These are phyloP conservation scores for Ostrea edulis DNA, from an alignment of 1,140 invertebrate species.

Conservation along the genomic window DNA sequence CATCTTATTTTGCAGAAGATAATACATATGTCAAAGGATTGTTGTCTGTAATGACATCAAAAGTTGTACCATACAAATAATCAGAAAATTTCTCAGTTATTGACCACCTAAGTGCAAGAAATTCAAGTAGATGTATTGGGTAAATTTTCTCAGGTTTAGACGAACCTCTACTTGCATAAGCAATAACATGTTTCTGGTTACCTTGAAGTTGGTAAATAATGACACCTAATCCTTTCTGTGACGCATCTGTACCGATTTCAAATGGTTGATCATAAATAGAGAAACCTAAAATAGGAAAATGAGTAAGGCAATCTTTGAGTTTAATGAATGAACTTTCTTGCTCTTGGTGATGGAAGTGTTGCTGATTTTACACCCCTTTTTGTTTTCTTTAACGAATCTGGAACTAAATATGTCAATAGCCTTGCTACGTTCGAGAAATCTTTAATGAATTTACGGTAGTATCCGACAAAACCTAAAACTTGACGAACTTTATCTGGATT, in stretches of 20 bases:
- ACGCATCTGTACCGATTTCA: too few species aligned
- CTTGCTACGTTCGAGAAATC: slow-evolving; percentile 1
- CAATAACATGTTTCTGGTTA: neutral
- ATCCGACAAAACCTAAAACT: too few species aligned
- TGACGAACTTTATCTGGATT: slow-evolving; percentile 64
- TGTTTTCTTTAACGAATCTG: neutral
- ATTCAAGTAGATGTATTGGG: slow-evolving; percentile 5
- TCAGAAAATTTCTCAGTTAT: slow-evolving; percentile 7
- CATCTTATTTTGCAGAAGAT: too few species aligned
- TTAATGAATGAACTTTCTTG: too few species aligned
- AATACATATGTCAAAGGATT: too few species aligned
- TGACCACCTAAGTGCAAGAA: neutral
- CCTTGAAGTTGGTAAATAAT: neutral
- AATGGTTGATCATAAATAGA: too few species aligned
- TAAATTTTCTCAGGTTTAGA: slow-evolving; percentile 34
- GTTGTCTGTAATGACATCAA: too few species aligned
- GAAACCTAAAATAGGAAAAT: slow-evolving; percentile 10
- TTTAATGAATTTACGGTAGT: too few species aligned
- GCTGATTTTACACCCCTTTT: neutral
- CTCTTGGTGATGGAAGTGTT: neutral
- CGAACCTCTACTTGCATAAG: slow-evolving; percentile 17
- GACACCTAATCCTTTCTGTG: too few species aligned
- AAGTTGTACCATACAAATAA: too few species aligned
- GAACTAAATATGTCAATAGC: slow-evolving; percentile 23
- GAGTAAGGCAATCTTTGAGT: neutral